Base-by-base conservation (phyloP, 2,797 vertebrate species). In the Artibeus jamaicensis region DNA sequence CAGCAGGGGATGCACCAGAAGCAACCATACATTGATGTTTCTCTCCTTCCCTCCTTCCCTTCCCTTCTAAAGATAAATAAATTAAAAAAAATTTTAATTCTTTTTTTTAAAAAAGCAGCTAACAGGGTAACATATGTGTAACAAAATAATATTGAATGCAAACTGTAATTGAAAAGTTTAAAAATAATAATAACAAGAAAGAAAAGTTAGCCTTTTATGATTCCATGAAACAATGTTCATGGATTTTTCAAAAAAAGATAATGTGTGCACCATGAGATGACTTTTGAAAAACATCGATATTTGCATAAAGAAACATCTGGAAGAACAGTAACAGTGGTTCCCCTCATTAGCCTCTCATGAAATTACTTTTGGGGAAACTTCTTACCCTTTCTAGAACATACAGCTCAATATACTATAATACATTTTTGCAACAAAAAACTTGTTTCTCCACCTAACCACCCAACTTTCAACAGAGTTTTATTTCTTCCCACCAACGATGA, bases 381-480 rank as follows among this genome's bases (percentile, higher is more conserved):
- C 22, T 59, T 81, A 70, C 34, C 22, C 91, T 93, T 95, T 86
- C 34, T 50, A 96, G 73, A 96, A 73, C 46, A 68, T 68, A 74
- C 15, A 93, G 70, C 53, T 78, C 96, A 93, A 53, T 86, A 88
- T 24, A 59, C 76, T 53, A 1, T 32, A 70, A 71, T 76, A n/a
- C 39, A 79, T 50, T 86, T 95, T 91, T 76, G 18, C 39, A 62
- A 93, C 70, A 22, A 81, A 94, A 93, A 93, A 71, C 42, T 74
- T 73, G 68, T 91, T 78, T 94, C 70, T 86, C 84, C 24, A 37
- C 32, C 62, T 81, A 29, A 9, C 29, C 53, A 95, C 82, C 29
- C 57, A 92, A 26, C 22, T 96, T 84, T 53, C 44, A 70, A 93
- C 89, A 95, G 79, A 86, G 86, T 83, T 94, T 74, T 73, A 70